A percentile compares a stretch with the other conserved stretches of the same genome.
Evolutionary conservation across 2,113 vertebrate genomes (phyloP).

Genomic region (Carassius gibelio): DNA sequence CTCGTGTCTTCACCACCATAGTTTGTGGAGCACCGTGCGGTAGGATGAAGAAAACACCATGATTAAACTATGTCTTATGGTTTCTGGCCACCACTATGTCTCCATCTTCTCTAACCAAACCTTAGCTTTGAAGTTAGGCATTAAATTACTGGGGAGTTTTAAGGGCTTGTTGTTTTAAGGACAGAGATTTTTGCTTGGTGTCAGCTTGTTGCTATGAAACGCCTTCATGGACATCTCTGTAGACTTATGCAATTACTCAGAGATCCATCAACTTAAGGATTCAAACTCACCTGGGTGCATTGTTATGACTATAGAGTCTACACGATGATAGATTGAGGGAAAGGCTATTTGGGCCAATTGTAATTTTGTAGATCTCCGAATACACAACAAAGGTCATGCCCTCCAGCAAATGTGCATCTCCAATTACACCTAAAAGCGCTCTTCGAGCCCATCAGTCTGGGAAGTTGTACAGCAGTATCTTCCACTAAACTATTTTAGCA

Average conservation of each 20-base stretch:
- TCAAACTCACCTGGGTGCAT: slow-evolving; percentile 33
- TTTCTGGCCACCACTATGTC: slow-evolving; percentile 45
- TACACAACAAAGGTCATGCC: slow-evolving; percentile 9
- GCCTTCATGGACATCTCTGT: slow-evolving; percentile 18
- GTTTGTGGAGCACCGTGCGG: slow-evolving; percentile 23
- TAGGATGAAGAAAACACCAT: slow-evolving; percentile 26
- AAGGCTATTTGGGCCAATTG: slow-evolving; percentile 19
- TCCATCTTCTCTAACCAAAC: slow-evolving; percentile 54
- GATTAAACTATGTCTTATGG: slow-evolving; percentile 38
- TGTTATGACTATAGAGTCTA: slow-evolving; percentile 17
- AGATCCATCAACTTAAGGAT: slow-evolving; percentile 37
- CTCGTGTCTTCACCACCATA: slow-evolving; percentile 1
- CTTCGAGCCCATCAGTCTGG: not conserved
- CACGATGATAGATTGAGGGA: slow-evolving; percentile 18
- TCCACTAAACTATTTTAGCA: not conserved
- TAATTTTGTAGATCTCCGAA: slow-evolving; percentile 2
- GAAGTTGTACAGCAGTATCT: not conserved
- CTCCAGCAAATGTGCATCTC: slow-evolving; percentile 2
- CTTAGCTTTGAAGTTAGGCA: slow-evolving; percentile 52
- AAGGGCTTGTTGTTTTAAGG: slow-evolving; percentile 54
- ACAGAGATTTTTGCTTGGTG: slow-evolving; percentile 26
- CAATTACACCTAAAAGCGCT: slow-evolving; percentile 15
- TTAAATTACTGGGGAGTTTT: slow-evolving; percentile 46
- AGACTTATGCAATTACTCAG: not conserved
- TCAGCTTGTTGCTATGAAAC: slow-evolving; percentile 54